Evolutionary conservation across 2,113 vertebrate genomes (phyloP), one percentile per base, ranked within the genome.

Genomic region (Coracopsis vasa): DNA sequence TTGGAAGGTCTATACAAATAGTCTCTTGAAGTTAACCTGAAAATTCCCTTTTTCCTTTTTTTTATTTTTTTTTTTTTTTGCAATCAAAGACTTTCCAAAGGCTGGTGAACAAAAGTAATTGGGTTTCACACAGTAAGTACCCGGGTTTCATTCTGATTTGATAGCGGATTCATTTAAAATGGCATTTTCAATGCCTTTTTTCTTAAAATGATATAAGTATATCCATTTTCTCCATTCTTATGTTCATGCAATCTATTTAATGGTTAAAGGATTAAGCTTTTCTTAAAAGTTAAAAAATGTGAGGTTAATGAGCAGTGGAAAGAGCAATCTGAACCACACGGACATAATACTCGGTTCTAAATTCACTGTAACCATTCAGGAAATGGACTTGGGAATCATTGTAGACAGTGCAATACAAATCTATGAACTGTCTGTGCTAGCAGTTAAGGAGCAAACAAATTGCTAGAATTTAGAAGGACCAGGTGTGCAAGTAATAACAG

Each of bases 361-460:
- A 97, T 92, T 89, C 80, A 78, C 66, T 80, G 54, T 73, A 92
- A 93, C 56, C 16, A 25, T 58, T 86, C 72, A 66, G 80, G 51
- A 96, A 95, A 96, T 50, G n/a, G 60, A 86, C 13, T 65, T 80
- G 13, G 50, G 64, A 88, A 78, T 94, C 75, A 71, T 21, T 42
- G 47, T 41, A 81, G 79, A 72, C 58, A 75, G 13, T 17, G 28
- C 21, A 93, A 86, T 73, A 88, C 37, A 72, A 81, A 84, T 84
- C 47, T 92, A 65, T 74, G 60, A 62, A 88, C 37, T 80, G 67
- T 44, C 79, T 75, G 25, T 45, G 33, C 69, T 20, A 73, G n/a
- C 37, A 69, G 77, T 79, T 92, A 79, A 78, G 88, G 86, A 79
- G 60, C 35, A 96, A 96, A 85, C 5, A 81, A 75, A 86, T 62